Base-by-base conservation (phyloP, 2,797 vertebrate species). In the Bovichtus variegatus region DNA sequence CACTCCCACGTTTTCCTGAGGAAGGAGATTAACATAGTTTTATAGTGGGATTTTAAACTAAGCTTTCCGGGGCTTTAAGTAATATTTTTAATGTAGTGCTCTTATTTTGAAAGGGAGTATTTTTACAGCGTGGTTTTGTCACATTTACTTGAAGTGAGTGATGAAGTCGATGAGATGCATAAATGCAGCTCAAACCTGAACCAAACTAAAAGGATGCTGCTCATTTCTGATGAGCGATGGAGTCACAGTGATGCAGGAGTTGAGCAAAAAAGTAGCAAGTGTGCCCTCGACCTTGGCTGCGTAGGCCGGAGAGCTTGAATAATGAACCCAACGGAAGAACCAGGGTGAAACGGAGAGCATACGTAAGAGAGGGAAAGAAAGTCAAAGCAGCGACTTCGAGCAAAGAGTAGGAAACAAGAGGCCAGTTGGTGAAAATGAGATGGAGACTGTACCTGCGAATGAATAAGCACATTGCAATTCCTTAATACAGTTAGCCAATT, bases 401-500 rank as follows among this genome's bases (percentile, higher is more conserved):
- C 47, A 18, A 29, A 53, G 50, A 57, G 44, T 36, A 81, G 81
- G 84, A 87, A 80, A 83, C 65, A 67, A n/a, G n/a, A n/a, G n/a
- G 82, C 80, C 81, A 84, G 62, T 55, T 36, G 71, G 54, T 68
- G 64, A 74, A 83, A 82, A 61, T 25, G 41, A 50, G 70, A 84
- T 10, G 67, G 70, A 69, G 82, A 50, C 71, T 51, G 63, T 86
- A 92, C 90, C 86, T 86, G 78, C 82, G 82, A 84, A 78, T 67
- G 81, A 90, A 89, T 85, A 78, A 75, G 79, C 55, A 74, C 89
- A 68, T 69, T 82, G 72, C 71, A 68, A 54, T 69, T 78, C 81
- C 81, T 65, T 88, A 83, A 91, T 53, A 73, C 25, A 29, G 60
- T 92, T 88, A 91, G 73, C 85, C 83, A 89, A 80, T 92, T 91